phyloP scores from a whole-genome alignment of 2,113 vertebrate genomes.

The Tragelaphus buxtoni region DNA sequence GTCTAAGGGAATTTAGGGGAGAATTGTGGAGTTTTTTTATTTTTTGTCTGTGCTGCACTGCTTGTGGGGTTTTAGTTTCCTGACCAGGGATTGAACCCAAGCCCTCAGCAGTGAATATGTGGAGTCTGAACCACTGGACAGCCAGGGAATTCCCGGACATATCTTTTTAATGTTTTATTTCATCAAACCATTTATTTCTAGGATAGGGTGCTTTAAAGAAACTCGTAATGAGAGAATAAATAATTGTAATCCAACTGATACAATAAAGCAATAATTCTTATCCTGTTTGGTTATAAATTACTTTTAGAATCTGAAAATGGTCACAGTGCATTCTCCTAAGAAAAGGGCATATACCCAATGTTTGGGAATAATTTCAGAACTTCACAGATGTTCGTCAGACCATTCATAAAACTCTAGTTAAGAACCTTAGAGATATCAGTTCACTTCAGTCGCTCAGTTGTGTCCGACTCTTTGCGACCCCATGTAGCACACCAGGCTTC shows the following conservation, averaged over 20 bases:
- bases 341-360: neutral
- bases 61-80: neutral
- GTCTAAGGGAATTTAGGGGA: neutral
- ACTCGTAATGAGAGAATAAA: neutral
- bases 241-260: neutral
- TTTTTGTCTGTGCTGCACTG: neutral
- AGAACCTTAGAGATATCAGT: neutral
- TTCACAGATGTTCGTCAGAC: neutral
- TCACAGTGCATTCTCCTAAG: neutral
- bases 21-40: neutral
- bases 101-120: neutral
- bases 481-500: neutral
- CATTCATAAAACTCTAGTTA: neutral
- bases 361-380: neutral
- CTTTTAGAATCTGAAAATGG: neutral
- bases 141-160: neutral
- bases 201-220: neutral
- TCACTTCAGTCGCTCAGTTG: neutral
- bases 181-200: neutral
- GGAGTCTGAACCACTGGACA: neutral
- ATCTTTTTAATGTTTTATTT: neutral
- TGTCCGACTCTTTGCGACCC: neutral
- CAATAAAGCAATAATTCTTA: neutral
- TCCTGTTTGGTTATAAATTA: neutral
- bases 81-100: neutral